Conservation (phyloP, 2,888 invertebrate species). For the Xylophagus ater region DNA sequence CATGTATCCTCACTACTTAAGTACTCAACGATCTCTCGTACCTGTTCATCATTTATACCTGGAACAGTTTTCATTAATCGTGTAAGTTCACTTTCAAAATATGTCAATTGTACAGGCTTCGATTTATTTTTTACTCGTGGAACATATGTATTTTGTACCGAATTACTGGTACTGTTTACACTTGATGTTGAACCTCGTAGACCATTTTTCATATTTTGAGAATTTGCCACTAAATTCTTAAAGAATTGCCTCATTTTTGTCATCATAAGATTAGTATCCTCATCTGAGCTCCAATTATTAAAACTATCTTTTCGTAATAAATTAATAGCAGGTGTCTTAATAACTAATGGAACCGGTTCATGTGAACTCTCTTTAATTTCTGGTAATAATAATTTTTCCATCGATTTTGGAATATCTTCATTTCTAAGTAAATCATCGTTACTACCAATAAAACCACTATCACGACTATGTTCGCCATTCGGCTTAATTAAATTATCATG, state of each 20-base stretch:
- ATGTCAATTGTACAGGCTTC: constrained; percentile 75
- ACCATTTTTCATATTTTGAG: constrained; percentile 32
- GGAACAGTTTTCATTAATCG: constrained; percentile 88
- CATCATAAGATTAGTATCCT: constrained; percentile 92
- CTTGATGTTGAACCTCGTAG: constrained; percentile 40
- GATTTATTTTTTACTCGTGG: constrained; percentile 51
- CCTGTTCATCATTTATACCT: constrained; percentile 81
- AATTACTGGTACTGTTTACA: constrained; percentile 27
- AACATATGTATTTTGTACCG: constrained; percentile 43
- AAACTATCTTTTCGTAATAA: constrained; percentile 75
- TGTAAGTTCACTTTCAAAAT: constrained; percentile 82
- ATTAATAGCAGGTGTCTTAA: constrained; percentile 44
- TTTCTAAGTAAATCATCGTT: constrained; percentile 70
- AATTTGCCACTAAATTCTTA: constrained; percentile 72
- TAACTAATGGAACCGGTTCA: constrained; percentile 31
- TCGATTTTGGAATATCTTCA: constrained; percentile 30
- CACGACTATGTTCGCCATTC: constrained; percentile 71
- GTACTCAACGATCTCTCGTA: constrained; percentile 84
- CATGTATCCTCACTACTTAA: constrained; percentile 85
- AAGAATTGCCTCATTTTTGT: constrained; percentile 88
- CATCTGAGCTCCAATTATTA: constrained; percentile 89
- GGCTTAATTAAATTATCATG: constrained; percentile 50
- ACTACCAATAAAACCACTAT: constrained; percentile 81
- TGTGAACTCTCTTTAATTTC: constrained; percentile 47
- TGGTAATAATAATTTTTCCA: constrained; percentile 37